Base-by-base conservation (phyloP, 1,140 invertebrate species). In the Drosophila sulfurigaster region DNA sequence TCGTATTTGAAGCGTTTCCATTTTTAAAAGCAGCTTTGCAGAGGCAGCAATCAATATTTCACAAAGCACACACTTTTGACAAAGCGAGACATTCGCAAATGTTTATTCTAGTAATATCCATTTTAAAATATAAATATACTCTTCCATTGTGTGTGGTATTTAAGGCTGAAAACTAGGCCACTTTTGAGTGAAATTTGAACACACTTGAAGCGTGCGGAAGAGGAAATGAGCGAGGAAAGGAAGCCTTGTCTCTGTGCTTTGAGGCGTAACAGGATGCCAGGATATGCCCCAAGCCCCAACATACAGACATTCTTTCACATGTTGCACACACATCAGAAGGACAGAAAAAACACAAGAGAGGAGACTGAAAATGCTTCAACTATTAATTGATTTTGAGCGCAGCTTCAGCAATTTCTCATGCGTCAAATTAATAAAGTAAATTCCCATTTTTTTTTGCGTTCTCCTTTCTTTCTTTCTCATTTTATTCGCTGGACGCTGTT, bases 331-430 rank as follows among this genome's bases (percentile, higher is more conserved):
- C 48, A 25, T 20, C 20, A 20, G 3, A 20, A 20, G 0, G 20
- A 1, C n/a, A 16, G 41, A 45, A 20, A 41, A 43, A 11, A 11
- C 16, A 20, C 20, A 20, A 20, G 20, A 0, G 3, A 25, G 20
- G 3, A 25, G 20, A 25, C 20, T 25, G 49, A 6, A 30, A 25
- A 54, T 5, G 35, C 13, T 8, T 3, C 38, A 28, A 78, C 82
- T 82, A 86, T 86, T 87, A 81, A 86, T 86, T 76, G 82, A 76
- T 78, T 81, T 81, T 56, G 16, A 70, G 68, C 49, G 15, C 2
- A 48, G 64, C 57, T 72, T 30, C 32, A 15, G 38, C 51, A 16
- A 11, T 43, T 43, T 43, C n/a, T 13, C 15, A 35, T 57, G 8
- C 28, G 35, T 41, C 51, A 74, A 86, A 86, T 81, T 81, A 79